Percentiles rank a stretch among this genome's conserved stretches.
These are phyloP conservation scores for Orthosia gothica DNA, from an alignment of 2,888 invertebrate species.

Conservation along the genomic window DNA sequence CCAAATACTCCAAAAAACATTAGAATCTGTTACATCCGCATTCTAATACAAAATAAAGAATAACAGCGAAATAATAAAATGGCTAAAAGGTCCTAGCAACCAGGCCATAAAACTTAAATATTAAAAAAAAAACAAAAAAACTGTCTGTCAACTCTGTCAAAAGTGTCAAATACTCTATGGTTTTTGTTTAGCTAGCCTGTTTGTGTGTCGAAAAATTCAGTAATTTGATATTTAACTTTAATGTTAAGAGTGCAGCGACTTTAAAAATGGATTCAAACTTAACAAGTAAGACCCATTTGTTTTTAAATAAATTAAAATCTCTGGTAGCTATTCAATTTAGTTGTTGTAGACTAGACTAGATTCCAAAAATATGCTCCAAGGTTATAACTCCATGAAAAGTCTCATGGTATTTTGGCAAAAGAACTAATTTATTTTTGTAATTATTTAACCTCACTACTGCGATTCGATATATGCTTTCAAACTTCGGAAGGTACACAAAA, in stretches of 20 bases:
- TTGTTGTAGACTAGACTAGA: not conserved
- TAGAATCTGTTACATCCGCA: no score
- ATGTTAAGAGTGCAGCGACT: constrained; percentile 66
- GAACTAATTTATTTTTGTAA: not conserved
- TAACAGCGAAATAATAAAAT: no score
- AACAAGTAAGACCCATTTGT: constrained; percentile 75
- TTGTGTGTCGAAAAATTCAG: constrained; percentile 33
- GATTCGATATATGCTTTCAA: not conserved
- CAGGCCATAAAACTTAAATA: no score
- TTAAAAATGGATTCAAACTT: constrained; percentile 84
- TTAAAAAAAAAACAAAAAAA: no score
- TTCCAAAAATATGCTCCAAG: constrained; percentile 57
- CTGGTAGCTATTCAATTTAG: not conserved
- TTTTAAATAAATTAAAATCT: not conserved
- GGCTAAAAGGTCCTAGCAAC: no score
- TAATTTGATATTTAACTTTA: constrained; percentile 69
- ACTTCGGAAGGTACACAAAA: not conserved
- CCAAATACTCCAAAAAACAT: no score
- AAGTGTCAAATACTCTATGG: constrained; percentile 36
- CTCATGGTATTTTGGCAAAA: constrained; percentile 19
- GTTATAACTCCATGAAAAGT: constrained; percentile 33
- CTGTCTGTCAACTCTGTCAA: no score
- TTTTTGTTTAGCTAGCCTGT: constrained; percentile 34
- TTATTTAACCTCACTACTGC: not conserved
- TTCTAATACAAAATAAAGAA: no score